phyloP scores from a whole-genome alignment of 2,888 invertebrate species.

The Holacanthella duospinosa region DNA sequence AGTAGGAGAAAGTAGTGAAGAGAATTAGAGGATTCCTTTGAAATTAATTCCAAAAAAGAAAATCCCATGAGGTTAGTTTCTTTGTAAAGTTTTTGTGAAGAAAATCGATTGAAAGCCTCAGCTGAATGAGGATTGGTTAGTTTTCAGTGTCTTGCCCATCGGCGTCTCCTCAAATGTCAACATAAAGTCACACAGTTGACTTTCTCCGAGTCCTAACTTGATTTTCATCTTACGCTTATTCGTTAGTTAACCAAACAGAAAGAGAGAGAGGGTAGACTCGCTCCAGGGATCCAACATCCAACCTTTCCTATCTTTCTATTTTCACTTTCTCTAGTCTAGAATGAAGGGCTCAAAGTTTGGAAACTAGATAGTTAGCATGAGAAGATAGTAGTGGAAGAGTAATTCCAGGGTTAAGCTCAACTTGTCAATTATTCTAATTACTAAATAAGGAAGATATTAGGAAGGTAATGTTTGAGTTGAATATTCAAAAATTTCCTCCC shows the following conservation, averaged over 20 bases:
- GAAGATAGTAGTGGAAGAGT: no score
- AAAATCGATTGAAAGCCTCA: neutral
- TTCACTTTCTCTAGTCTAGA: conserved; percentile 1
- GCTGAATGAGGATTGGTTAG: neutral
- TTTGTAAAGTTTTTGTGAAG: neutral
- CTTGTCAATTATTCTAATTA: no score
- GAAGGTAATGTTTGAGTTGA: no score
- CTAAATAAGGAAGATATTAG: no score
- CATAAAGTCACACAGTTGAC: conserved; percentile 38
- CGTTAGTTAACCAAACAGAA: conserved; percentile 39
- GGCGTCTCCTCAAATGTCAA: conserved; percentile 37
- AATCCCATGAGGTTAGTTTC: neutral
- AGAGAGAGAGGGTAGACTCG: conserved; percentile 14
- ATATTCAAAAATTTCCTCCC: no score
- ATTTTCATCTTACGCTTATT: conserved; percentile 37
- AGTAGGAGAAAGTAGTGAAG: no score
- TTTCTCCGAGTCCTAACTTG: conserved; percentile 37
- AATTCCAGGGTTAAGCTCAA: no score
- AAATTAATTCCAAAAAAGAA: neutral
- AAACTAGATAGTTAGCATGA: no score
- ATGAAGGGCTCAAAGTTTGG: no score
- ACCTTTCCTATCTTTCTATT: neutral
- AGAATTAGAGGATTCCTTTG: neutral
- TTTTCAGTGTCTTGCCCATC: neutral
- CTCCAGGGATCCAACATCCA: neutral